Evolutionary conservation across 1,140 invertebrate genomes (phyloP).

Genomic region (Arctopsyche grandis): DNA sequence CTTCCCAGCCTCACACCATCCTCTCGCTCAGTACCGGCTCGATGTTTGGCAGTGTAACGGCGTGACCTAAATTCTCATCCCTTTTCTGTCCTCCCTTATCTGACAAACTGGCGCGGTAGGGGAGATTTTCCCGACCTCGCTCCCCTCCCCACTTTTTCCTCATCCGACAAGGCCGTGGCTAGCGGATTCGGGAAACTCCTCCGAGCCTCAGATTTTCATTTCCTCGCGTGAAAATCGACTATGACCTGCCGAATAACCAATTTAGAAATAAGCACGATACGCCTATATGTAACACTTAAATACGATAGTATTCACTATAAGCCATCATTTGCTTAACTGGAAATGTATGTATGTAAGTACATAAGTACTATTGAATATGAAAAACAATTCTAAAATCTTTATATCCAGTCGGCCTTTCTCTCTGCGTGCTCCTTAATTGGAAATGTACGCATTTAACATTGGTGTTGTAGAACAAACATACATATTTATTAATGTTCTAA

Average conservation of each 20-base stretch:
- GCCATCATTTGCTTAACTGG: too few species aligned
- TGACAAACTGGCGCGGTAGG: neutral
- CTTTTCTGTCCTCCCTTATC: constrained; percentile 39
- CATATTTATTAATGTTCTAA: constrained; percentile 34
- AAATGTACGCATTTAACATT: constrained; percentile 4
- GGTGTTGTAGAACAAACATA: constrained; percentile 13
- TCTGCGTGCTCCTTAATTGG: neutral
- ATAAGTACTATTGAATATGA: too few species aligned
- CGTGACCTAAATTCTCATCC: constrained; percentile 45
- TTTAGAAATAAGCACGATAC: constrained; percentile 3
- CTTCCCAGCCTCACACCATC: neutral
- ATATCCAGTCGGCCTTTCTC: neutral
- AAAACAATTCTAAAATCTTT: neutral
- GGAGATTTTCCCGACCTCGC: neutral
- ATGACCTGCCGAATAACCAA: neutral
- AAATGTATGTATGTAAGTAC: too few species aligned
- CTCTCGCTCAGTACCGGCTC: neutral
- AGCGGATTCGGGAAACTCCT: constrained; percentile 22
- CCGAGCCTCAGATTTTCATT: constrained; percentile 21
- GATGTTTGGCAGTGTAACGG: constrained; percentile 37
- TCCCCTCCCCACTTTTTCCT: neutral
- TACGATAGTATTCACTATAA: too few species aligned
- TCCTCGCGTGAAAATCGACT: constrained; percentile 26
- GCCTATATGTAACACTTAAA: neutral
- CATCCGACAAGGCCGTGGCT: constrained; percentile 11